Evolutionary conservation across 2,888 invertebrate species (phyloP).

Genomic region (Melieria crassipennis): DNA sequence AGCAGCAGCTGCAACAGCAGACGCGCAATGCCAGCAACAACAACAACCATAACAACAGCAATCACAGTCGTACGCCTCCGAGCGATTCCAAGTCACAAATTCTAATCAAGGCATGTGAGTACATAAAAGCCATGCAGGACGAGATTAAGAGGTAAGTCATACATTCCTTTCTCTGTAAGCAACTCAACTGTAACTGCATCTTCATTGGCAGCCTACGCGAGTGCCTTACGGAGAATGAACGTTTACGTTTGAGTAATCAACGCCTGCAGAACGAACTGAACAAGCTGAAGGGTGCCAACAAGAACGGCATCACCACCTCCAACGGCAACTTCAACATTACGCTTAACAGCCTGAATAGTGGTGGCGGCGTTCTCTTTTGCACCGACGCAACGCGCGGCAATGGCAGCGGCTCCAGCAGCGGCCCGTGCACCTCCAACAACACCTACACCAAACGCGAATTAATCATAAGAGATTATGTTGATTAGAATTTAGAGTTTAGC

Average conservation of each 20-base stretch:
- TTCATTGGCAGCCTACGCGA: constrained; percentile 53
- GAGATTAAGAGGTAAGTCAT: constrained; percentile 74
- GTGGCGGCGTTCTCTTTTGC: constrained; percentile 26
- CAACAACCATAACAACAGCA: constrained; percentile 20
- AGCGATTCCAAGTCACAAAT: constrained; percentile 93
- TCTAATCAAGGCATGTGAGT: constrained; percentile 93
- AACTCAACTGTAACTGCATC: not conserved
- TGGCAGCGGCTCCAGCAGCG: constrained; percentile 37
- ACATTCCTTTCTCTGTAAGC: not conserved
- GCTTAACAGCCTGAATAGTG: constrained; percentile 51
- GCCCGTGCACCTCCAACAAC: constrained; percentile 42
- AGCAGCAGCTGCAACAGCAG: constrained; percentile 11
- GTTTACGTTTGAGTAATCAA: constrained; percentile 56
- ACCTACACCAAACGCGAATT: constrained; percentile 54
- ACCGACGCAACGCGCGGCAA: constrained; percentile 40
- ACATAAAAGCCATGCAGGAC: constrained; percentile 85
- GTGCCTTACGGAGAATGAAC: constrained; percentile 60
- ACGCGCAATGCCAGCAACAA: not conserved
- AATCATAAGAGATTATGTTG: constrained; percentile 58
- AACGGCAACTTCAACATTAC: constrained; percentile 49
- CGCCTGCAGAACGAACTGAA: constrained; percentile 55
- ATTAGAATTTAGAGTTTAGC: constrained; percentile 42
- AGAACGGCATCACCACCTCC: constrained; percentile 35
- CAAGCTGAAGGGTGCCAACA: constrained; percentile 52
- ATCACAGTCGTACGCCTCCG: constrained; percentile 65